These are phyloP conservation scores for Platycnemis pennipes DNA, from an alignment of 2,888 invertebrate genomes.

Conservation along the genomic window DNA sequence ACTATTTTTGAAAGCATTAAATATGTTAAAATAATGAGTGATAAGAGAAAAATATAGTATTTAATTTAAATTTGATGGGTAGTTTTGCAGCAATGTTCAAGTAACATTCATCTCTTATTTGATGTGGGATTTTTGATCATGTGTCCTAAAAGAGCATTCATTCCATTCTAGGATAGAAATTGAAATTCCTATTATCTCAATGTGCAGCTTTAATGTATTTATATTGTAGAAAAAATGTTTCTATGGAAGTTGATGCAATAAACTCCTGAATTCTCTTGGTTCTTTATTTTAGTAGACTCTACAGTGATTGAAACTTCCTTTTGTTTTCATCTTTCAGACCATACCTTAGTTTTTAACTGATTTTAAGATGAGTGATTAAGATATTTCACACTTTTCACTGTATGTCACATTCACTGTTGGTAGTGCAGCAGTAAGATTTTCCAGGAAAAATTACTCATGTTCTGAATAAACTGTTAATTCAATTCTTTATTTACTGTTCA, in stretches of 20 bases:
- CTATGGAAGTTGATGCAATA: slow-evolving; percentile 67
- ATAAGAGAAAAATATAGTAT: neutral
- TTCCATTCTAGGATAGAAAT: slow-evolving; percentile 60
- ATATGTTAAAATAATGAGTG: neutral
- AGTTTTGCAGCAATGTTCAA: neutral
- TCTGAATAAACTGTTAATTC: too few relatives aligned
- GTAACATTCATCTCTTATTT: slow-evolving; percentile 47
- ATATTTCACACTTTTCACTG: too few relatives aligned
- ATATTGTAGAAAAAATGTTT: slow-evolving; percentile 57
- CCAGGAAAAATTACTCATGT: too few relatives aligned
- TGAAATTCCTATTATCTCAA: slow-evolving; percentile 51
- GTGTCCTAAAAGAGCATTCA: slow-evolving; percentile 40
- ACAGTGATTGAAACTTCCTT: too few relatives aligned
- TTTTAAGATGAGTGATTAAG: too few relatives aligned
- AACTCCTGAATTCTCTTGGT: slow-evolving; percentile 46
- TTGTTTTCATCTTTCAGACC: too few relatives aligned
- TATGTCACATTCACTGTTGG: too few relatives aligned
- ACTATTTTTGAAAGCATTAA: slow-evolving; percentile 43
- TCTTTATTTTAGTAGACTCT: too few relatives aligned
- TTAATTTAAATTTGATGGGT: slow-evolving; percentile 1
- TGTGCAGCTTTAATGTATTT: slow-evolving; percentile 65
- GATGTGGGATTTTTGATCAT: slow-evolving; percentile 42
- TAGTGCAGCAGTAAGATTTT: too few relatives aligned
- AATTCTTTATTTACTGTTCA: too few relatives aligned
- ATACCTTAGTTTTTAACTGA: too few relatives aligned